Evolutionary conservation across 1,140 invertebrate species (phyloP), one percentile per base, ranked within the genome.

Genomic region (Procambarus virginalis): DNA sequence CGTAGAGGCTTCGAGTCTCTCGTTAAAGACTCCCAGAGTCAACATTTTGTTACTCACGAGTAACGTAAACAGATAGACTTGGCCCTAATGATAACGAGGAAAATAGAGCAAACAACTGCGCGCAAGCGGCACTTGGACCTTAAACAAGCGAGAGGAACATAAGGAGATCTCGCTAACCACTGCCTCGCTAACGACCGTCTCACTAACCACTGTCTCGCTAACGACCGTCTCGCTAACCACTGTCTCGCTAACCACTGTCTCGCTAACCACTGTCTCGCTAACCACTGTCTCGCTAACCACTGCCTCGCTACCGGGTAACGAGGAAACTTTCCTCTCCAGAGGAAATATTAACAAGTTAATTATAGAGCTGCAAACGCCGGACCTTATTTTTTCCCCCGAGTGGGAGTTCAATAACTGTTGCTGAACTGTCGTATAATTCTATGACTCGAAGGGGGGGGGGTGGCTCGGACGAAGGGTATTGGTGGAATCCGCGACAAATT

Each of bases 171-270:
- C 34, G 34, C 34, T 34, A 34, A 34, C 34, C 0, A 6, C 64
- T 75, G 6, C 51, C 68, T 46, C 17, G 46, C 76, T 49, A 78
- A 49, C 2, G 34, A 78, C 45, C 76, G 76, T 46, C 48, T 78
- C 76, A 1, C 34, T 78, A 45, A 78, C 76, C 34, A 78, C 76
- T 45, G 45, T 78, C 45, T 78, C 76, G 48, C 51, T 78, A 78
- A 34, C 34, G 0, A 34, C 34, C 34, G 10, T 68, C 64, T n/a
- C 64, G n/a, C 64, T 68, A n/a, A 12, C 64, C 64, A 68, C 64
- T 1, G 12, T 12, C 12, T n/a, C 64, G n/a, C 34, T 34, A 34
- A 34, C 34, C 1, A 34, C 34, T 1, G 34, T 34, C 34, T 34
- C 34, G 34, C 34, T 68, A 68, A 68, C 12, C 2, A 9, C 51